These are phyloP conservation scores for Euglossa dilemma DNA, from an alignment of 1,140 invertebrate genomes.

Conservation along the genomic window DNA sequence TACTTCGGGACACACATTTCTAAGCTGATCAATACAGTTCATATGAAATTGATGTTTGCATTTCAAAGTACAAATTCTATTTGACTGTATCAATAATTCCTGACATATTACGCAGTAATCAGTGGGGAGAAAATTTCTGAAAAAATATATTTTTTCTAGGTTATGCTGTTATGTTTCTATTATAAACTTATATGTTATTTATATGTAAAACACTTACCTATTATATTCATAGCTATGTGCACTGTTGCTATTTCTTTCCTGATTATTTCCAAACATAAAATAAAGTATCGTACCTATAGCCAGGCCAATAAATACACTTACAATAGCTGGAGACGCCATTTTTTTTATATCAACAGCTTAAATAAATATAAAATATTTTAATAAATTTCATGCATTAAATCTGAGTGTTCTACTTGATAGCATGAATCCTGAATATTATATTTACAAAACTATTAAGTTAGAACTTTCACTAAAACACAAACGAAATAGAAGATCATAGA, in stretches of 20 bases:
- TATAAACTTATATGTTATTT: not conserved
- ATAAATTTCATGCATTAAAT: not conserved
- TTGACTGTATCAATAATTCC: not conserved
- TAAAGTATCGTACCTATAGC: constrained; percentile 67
- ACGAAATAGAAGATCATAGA: not conserved
- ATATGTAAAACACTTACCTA: not conserved
- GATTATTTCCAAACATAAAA: constrained; percentile 61
- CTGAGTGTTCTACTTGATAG: too few species aligned
- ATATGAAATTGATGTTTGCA: constrained; percentile 66
- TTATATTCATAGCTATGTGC: not conserved
- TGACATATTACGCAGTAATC: constrained; percentile 67
- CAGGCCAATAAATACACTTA: constrained; percentile 65
- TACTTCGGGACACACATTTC: constrained; percentile 48
- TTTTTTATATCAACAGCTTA: not conserved
- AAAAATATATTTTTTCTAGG: not conserved
- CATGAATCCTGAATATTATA: too few species aligned
- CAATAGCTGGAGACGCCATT: constrained; percentile 67
- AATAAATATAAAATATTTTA: not conserved
- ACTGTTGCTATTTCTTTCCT: not conserved
- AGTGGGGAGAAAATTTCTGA: too few species aligned
- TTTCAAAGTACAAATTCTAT: constrained; percentile 13
- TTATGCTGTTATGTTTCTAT: not conserved
- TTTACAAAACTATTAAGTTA: not conserved
- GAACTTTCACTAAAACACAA: not conserved
- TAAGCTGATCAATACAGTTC: constrained; percentile 59